Percentiles rank a stretch among this genome's conserved stretches.
Conservation (phyloP, 2,797 vertebrate genomes). For the Argya squamiceps region DNA sequence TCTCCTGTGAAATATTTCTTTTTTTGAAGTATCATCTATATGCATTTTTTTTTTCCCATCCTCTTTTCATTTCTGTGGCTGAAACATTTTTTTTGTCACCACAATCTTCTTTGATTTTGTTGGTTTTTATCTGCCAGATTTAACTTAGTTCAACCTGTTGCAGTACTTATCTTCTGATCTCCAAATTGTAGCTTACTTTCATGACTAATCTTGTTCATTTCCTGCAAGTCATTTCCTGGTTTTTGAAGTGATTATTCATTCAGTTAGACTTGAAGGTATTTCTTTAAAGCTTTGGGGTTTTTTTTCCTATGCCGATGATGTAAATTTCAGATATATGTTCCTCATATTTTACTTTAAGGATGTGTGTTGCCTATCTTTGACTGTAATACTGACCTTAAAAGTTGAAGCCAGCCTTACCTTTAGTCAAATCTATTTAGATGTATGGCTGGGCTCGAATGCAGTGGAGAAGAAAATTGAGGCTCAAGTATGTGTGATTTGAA, state of each 20-base stretch:
- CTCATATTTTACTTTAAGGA: neutral
- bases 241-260: neutral
- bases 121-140: neutral
- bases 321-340: neutral
- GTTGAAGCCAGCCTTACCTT: neutral
- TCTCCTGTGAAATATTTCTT: neutral
- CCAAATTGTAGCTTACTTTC: neutral
- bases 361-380: neutral
- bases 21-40: neutral
- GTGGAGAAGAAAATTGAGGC: neutral
- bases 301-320: neutral
- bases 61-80: neutral
- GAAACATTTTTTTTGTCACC: neutral
- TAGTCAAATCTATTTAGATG: neutral
- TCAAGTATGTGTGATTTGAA: neutral
- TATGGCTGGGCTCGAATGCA: neutral
- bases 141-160: neutral
- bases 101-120: neutral
- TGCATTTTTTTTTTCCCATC: neutral
- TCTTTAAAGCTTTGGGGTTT: neutral
- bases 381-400: neutral
- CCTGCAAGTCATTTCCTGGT: neutral
- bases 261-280: neutral
- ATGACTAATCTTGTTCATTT: neutral
- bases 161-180: neutral